Base-by-base conservation (phyloP, 2,888 invertebrate species). In the Harpagoxenus sublaevis region DNA sequence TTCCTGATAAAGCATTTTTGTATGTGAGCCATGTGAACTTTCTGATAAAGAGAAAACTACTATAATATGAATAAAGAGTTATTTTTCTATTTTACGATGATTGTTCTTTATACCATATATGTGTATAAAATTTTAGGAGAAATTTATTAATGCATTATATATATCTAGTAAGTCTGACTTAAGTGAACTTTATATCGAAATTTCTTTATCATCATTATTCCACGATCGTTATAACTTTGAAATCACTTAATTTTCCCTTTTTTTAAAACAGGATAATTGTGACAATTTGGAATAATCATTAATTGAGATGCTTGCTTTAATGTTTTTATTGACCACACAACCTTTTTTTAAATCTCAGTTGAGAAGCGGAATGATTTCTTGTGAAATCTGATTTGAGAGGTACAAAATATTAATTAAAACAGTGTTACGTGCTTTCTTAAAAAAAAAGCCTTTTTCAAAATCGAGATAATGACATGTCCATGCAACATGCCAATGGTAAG, bases 251-350 rank as follows among this genome's bases (percentile, higher is more conserved):
- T 45, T 48, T 35, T 23, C 9, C n/a, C 2, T 75, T 48, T 18
- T 15, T 74, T 23, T 48, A 5, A 18, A 62, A 23, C 10, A 63
- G 45, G 45, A 23, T 9, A n/a, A 5, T 42, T 57, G 42, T 42
- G 39, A 31, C 28, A n/a, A 65, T 63, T 35, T 57, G 57, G 23
- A 57, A 42, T 57, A 70, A 60, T 79, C 18, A 57, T 45, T 23
- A n/a, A 57, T 57, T n/a, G 23, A 75, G 57, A 83, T 87, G 81
- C 83, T 62, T 86, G 85, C 89, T 91, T 92, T 92, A 92, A 86
- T 88, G 90, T 92, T 94, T 94, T 94, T 94, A 94, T 94, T 94
- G 92, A 94, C 93, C 92, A 93, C 94, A 94, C 94, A 94, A 94
- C 93, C 94, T 94, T 23, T 23, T 23, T 23, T 93, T 90, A 94